Evolutionary conservation across 2,888 invertebrate genomes (phyloP).

Genomic region (Ferrisia virgata): DNA sequence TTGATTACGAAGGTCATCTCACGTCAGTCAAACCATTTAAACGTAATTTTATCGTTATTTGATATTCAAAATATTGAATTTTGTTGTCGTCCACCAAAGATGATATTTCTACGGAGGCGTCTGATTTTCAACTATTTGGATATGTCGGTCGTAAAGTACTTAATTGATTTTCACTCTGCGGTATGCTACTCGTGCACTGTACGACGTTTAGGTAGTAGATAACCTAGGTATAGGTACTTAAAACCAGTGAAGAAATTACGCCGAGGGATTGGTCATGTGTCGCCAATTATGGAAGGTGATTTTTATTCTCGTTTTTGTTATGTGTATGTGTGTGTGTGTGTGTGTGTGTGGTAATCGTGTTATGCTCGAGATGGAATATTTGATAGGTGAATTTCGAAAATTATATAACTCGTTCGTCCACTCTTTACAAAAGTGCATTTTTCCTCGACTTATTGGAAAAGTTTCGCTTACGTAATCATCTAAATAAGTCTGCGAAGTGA

Average conservation of each 20-base stretch:
- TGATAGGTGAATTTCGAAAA: neutral
- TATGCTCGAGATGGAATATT: neutral
- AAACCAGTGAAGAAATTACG: conserved; percentile 7
- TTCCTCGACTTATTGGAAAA: neutral
- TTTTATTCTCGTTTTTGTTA: conserved; percentile 15
- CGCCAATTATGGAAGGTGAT: conserved; percentile 11
- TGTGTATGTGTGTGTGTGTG: too few species aligned
- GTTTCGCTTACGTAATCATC: neutral
- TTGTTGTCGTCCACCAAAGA: neutral
- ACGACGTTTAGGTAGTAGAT: neutral
- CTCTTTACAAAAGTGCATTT: neutral
- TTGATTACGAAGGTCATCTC: neutral
- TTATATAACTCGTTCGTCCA: neutral
- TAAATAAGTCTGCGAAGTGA: neutral
- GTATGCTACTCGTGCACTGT: neutral
- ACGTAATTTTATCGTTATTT: neutral
- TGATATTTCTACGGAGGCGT: neutral
- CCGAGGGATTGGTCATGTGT: conserved; percentile 14
- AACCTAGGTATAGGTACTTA: neutral
- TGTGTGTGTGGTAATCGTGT: neutral
- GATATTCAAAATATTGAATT: neutral
- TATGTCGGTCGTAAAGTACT: neutral
- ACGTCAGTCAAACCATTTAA: neutral
- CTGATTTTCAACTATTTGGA: neutral
- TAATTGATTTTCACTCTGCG: neutral